These are phyloP conservation scores for Cherax destructor DNA, from an alignment of 1,140 invertebrate genomes.

Conservation along the genomic window DNA sequence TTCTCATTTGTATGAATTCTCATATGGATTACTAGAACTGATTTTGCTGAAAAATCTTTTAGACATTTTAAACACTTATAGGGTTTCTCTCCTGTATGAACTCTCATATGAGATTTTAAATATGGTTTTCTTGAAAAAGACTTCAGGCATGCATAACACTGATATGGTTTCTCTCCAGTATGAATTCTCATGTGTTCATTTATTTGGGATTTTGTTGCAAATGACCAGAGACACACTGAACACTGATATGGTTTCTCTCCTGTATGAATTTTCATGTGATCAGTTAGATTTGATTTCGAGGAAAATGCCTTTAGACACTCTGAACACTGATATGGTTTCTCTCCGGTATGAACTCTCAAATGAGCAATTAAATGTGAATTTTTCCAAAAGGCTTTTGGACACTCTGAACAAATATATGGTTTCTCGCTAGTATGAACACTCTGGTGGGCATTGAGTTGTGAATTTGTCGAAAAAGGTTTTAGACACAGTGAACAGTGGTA, in stretches of 20 bases:
- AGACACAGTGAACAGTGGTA: too few relatives aligned
- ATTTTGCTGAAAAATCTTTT: neutral
- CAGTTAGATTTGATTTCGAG: neutral
- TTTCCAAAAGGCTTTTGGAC: neutral
- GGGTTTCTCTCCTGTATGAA: conserved; percentile 13
- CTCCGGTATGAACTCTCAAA: conserved; percentile 12
- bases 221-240: neutral
- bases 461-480: too few relatives aligned
- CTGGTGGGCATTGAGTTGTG: too few relatives aligned
- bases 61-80: neutral
- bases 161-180: neutral
- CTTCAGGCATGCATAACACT: neutral
- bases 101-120: conserved; percentile 15
- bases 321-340: neutral
- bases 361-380: neutral
- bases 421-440: too few relatives aligned
- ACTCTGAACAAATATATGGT: neutral
- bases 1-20: too few relatives aligned
- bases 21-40: neutral
- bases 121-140: neutral
- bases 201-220: neutral
- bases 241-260: conserved; percentile 14
- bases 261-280: neutral
- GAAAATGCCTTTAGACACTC: neutral
- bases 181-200: neutral